These are phyloP conservation scores for Eilema sororculum DNA, from an alignment of 2,888 invertebrate species.

Conservation along the genomic window DNA sequence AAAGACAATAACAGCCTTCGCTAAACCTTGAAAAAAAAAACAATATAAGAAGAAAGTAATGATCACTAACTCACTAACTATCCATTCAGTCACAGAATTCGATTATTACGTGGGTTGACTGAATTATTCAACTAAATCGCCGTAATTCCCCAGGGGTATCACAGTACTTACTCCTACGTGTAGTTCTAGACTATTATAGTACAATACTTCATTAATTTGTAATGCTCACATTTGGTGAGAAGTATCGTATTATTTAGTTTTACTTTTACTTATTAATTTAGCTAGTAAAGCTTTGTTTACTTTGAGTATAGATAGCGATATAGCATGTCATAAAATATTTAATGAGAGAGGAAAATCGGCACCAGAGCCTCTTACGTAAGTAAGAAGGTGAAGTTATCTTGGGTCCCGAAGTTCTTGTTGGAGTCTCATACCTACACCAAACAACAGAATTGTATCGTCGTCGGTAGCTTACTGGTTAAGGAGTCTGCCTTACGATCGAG, in stretches of 20 bases:
- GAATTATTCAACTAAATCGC: slow-evolving; percentile 37
- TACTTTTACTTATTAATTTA: not conserved
- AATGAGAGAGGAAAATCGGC: too few relatives aligned
- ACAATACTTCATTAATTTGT: slow-evolving; percentile 29
- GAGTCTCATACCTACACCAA: too few relatives aligned
- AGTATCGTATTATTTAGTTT: not conserved
- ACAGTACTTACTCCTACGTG: slow-evolving; percentile 34
- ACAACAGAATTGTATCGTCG: too few relatives aligned
- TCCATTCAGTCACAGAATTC: slow-evolving; percentile 26
- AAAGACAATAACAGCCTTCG: too few relatives aligned
- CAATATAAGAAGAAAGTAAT: not conserved
- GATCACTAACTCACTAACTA: not conserved
- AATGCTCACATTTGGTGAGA: not conserved
- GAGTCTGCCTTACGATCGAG: too few relatives aligned
- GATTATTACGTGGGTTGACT: slow-evolving; percentile 34
- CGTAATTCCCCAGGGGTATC: slow-evolving; percentile 30
- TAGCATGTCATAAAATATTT: too few relatives aligned
- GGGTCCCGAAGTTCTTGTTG: too few relatives aligned
- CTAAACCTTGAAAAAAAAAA: not conserved
- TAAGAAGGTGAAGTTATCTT: too few relatives aligned
- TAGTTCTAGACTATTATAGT: slow-evolving; percentile 17
- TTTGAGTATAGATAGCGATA: too few relatives aligned
- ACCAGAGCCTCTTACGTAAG: too few relatives aligned
- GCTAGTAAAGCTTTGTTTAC: not conserved
- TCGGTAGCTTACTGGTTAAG: too few relatives aligned